phyloP scores from a whole-genome alignment of 2,888 invertebrate species.

The Sinohyriopsis cumingii region DNA sequence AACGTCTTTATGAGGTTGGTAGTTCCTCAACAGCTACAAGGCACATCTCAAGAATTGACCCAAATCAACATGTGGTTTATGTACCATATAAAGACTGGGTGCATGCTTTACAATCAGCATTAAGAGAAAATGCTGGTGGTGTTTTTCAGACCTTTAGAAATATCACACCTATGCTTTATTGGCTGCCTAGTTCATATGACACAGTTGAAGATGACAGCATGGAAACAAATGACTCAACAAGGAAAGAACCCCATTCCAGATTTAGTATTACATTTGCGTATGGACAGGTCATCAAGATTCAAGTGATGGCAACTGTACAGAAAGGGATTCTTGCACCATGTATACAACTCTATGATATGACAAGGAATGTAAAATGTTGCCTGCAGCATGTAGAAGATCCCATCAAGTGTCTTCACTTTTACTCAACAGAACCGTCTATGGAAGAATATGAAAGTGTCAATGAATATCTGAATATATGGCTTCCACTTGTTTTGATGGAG shows the following conservation, averaged over 20 bases:
- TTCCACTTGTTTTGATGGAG: conserved; percentile 33
- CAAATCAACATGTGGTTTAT: not conserved
- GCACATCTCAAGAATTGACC: conserved; percentile 6
- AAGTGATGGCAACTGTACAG: conserved; percentile 22
- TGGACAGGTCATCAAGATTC: conserved; percentile 29
- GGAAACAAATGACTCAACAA: not conserved
- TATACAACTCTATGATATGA: conserved; percentile 24
- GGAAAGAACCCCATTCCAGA: not conserved
- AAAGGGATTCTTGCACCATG: conserved; percentile 24
- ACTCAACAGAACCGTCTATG: conserved; percentile 21
- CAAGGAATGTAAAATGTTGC: conserved; percentile 26
- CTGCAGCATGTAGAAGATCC: conserved; percentile 31
- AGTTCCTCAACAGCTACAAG: conserved; percentile 7
- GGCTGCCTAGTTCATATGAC: not conserved
- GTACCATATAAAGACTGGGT: not conserved
- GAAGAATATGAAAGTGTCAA: conserved; percentile 12
- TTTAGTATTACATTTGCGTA: conserved; percentile 11
- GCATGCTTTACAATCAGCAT: not conserved
- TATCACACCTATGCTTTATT: too few species aligned
- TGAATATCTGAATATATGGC: conserved; percentile 27
- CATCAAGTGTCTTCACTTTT: conserved; percentile 6
- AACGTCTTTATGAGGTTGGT: conserved; percentile 4
- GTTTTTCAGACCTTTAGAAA: not conserved
- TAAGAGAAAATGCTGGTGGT: not conserved
- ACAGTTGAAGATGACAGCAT: conserved; percentile 4